phyloP scores from a whole-genome alignment of 92 coral and sea anemone species.

The Epizoanthus stellaris region DNA sequence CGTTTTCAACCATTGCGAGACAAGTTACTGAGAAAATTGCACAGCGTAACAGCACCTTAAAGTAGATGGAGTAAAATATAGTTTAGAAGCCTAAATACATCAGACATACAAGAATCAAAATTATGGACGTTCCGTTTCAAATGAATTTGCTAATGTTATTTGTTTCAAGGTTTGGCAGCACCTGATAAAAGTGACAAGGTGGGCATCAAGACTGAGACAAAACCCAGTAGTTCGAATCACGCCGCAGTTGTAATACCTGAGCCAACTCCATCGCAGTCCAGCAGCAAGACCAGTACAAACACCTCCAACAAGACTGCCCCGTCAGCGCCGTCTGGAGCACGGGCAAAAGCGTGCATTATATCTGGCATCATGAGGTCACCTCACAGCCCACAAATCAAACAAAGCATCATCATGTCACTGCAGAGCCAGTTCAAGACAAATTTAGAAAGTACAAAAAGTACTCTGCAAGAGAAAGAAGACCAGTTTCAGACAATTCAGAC shows the following conservation, averaged over 20 bases:
- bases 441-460: neutral
- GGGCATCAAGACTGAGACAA: neutral
- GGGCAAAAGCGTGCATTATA: conserved; percentile 14
- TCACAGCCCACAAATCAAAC: neutral
- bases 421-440: conserved; percentile 18
- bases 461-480: conserved; percentile 3
- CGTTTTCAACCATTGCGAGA: too few relatives aligned
- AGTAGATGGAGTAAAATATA: too few relatives aligned
- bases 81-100: too few relatives aligned
- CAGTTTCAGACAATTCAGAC: conserved; percentile 4
- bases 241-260: neutral
- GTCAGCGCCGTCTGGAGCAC: neutral
- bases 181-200: neutral
- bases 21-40: too few relatives aligned
- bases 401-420: conserved; percentile 24
- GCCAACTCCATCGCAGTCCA: neutral
- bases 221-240: neutral
- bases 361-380: conserved; percentile 38
- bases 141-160: neutral
- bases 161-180: neutral
- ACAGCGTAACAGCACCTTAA: too few relatives aligned
- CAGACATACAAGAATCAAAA: too few relatives aligned
- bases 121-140: too few relatives aligned
- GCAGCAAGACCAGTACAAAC: conserved; percentile 3
- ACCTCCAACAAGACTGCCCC: neutral